Evolutionary conservation across 2,797 vertebrate species (phyloP), one percentile per base, ranked within the genome.

Genomic region (Gila robusta): DNA sequence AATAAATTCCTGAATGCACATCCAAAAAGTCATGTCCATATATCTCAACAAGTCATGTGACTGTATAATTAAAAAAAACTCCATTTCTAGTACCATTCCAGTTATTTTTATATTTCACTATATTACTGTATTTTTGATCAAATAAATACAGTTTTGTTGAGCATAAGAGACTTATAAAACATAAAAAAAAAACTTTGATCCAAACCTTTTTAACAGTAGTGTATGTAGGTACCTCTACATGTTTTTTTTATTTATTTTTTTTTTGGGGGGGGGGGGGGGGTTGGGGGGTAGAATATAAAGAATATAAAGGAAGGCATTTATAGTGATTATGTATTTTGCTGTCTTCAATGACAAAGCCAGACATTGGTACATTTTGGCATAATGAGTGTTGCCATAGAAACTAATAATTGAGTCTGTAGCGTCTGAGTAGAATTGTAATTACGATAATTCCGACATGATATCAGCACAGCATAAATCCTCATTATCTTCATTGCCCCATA

Each of bases 381-480:
- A n/a, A 79, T 26, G 12, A 39, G 35, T 59, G 35, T n/a, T 54
- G 14, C 52, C 37, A 62, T 62, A 28, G 54, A 62, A 79, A 79
- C 54, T 41, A 41, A 28, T 79, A 0, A 79, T 62, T 56, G 11
- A 37, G 32, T 54, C 73, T 78, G 32, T 23, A 39, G 19, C 14
- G 19, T 35, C 74, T 9, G 52, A 62, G 35, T 17, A 41, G 35
- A 56, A 23, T 39, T 59, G 52, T 78, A 59, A 78, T 78, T 59
- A 59, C 2, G 4, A 11, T 59, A 59, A 78, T 78, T 78, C 54
- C 8, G 54, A 79, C 35, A 79, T 79, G 35, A 79, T 64, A 37
- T 79, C 54, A 79, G 56, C 39, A 16, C 39, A 44, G n/a, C 37
- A 79, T 79, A 79, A 79, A 79, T 79, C 77, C 54, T 64, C 56